A percentile compares a stretch with the other conserved stretches of the same genome.
These are phyloP conservation scores for Montifringilla adamsi DNA, from an alignment of 2,113 vertebrate species.

Conservation along the genomic window DNA sequence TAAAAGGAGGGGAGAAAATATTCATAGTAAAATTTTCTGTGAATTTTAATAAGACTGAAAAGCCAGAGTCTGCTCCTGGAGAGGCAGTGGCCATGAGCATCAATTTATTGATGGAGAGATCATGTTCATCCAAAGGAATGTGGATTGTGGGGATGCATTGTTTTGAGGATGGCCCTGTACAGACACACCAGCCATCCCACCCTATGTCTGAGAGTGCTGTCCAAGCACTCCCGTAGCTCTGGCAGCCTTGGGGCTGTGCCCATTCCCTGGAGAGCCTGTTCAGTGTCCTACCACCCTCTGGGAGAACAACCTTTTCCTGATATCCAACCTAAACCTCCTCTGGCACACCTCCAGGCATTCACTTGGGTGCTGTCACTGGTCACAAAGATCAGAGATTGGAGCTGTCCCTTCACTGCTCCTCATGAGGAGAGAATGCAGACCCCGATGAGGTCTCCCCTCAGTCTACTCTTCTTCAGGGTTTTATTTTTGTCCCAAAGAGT, in stretches of 20 bases:
- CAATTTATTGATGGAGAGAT: background rate
- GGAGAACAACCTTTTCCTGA: background rate
- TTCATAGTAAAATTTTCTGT: background rate
- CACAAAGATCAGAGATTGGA: background rate
- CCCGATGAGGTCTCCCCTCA: background rate
- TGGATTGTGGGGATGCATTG: rapidly evolving
- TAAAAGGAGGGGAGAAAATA: background rate
- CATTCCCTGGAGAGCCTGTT: background rate
- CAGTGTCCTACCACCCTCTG: background rate
- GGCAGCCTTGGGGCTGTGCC: background rate
- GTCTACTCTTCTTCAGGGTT: background rate
- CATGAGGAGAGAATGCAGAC: background rate
- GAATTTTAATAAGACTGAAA: background rate
- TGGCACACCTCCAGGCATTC: background rate
- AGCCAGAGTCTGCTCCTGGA: background rate
- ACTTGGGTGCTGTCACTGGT: background rate
- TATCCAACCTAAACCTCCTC: background rate
- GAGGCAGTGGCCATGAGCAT: background rate
- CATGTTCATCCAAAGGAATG: background rate
- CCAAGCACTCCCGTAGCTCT: background rate
- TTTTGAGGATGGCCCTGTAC: background rate
- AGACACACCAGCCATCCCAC: background rate
- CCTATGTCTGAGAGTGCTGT: background rate
- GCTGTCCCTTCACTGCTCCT: background rate
- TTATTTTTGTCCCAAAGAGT: background rate